These are phyloP conservation scores for Malthinus flaveolus DNA, from an alignment of 2,888 invertebrate genomes.

Conservation along the genomic window DNA sequence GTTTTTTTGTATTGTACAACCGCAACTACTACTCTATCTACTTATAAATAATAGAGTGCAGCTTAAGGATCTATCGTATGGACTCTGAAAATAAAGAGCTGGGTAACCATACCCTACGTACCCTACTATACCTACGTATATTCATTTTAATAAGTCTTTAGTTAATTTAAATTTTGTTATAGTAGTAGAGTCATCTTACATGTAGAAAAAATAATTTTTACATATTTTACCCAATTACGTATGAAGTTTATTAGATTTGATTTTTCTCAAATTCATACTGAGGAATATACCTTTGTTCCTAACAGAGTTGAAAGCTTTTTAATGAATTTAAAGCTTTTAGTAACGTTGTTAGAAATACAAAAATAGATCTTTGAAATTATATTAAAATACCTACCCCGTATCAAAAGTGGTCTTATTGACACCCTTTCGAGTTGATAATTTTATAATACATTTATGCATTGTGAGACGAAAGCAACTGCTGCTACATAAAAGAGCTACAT, in stretches of 20 bases:
- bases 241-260: background rate
- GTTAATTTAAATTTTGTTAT: no score
- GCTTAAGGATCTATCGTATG: no score
- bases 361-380: conserved; percentile 33
- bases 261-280: conserved; percentile 5
- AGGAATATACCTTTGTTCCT: conserved; percentile 10
- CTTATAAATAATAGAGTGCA: no score
- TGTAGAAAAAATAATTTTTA: no score
- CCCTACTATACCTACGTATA: no score
- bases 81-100: no score
- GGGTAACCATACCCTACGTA: no score
- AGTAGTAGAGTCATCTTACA: no score
- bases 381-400: conserved; percentile 37
- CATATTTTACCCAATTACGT: no score
- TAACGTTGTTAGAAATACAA: conserved; percentile 29
- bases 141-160: no score
- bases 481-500: conserved; percentile 47
- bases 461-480: conserved; percentile 47
- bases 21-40: no score
- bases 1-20: no score
- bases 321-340: conserved; percentile 32
- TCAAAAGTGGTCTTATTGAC: conserved; percentile 48
- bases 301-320: conserved; percentile 28
- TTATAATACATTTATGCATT: conserved; percentile 50
- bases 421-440: conserved; percentile 49